Evolutionary conservation across 2,888 invertebrate genomes (phyloP).

Genomic region (Clostera curtula): DNA sequence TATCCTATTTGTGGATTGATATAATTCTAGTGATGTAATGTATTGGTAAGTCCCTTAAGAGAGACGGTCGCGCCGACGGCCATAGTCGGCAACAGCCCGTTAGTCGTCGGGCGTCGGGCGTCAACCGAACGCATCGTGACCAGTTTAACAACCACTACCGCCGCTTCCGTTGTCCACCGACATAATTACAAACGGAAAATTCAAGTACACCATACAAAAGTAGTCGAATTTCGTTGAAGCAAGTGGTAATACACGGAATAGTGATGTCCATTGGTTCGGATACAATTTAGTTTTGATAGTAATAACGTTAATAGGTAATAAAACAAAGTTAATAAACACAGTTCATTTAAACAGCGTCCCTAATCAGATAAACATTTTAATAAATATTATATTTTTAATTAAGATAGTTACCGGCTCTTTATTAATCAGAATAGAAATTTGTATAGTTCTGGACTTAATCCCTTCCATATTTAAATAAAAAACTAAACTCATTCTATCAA

Average conservation of each 20-base stretch:
- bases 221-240: constrained; percentile 54
- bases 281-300: too few relatives aligned
- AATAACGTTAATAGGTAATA: too few relatives aligned
- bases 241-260: constrained; percentile 29
- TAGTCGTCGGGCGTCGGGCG: constrained; percentile 49
- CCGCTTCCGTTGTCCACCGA: constrained; percentile 61
- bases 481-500: too few relatives aligned
- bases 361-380: too few relatives aligned
- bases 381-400: too few relatives aligned
- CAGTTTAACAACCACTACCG: constrained; percentile 51
- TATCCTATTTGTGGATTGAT: constrained; percentile 4
- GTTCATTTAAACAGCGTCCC: too few relatives aligned
- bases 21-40: constrained; percentile 14
- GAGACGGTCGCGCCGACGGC: constrained; percentile 52
- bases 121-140: constrained; percentile 59
- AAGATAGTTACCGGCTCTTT: too few relatives aligned
- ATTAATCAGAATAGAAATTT: too few relatives aligned
- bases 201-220: constrained; percentile 58
- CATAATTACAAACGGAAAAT: constrained; percentile 69
- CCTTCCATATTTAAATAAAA: too few relatives aligned
- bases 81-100: constrained; percentile 55
- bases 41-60: constrained; percentile 37
- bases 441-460: too few relatives aligned
- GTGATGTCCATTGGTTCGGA: background rate
- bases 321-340: too few relatives aligned